These are phyloP conservation scores for Muntiacus muntjak DNA, from an alignment of 2,113 vertebrate genomes.

Conservation along the genomic window DNA sequence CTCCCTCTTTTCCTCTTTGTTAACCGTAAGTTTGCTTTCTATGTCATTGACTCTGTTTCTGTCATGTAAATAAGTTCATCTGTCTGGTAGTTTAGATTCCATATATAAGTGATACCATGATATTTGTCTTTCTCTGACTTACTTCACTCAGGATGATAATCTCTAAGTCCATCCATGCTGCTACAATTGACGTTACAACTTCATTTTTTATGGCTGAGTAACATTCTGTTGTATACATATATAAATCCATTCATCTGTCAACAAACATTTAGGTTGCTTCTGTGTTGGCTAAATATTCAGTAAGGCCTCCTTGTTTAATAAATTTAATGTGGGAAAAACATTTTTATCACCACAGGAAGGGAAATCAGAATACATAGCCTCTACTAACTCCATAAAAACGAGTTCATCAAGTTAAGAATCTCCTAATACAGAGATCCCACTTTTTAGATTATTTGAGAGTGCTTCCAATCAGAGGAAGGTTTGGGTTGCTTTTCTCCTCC, in stretches of 20 bases:
- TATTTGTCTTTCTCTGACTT: neutral
- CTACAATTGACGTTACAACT: neutral
- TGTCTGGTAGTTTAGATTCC: neutral
- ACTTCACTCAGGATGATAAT: neutral
- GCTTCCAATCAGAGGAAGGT: neutral
- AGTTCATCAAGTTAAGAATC: neutral
- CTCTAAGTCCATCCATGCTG: neutral
- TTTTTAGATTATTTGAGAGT: neutral
- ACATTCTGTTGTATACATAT: neutral
- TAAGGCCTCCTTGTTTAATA: neutral
- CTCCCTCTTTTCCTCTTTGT: neutral
- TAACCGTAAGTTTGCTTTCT: neutral
- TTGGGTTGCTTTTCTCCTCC: neutral
- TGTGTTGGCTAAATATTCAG: neutral
- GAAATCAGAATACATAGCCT: neutral
- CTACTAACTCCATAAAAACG: neutral
- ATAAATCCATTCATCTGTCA: neutral
- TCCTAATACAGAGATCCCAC: neutral
- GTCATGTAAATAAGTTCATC: neutral
- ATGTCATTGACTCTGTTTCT: neutral
- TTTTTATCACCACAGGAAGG: neutral
- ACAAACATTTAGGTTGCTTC: neutral
- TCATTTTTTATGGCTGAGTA: neutral
- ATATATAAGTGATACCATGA: neutral
- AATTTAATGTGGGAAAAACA: neutral